Conservation (phyloP, 1,140 invertebrate genomes). For the Formica selysi region DNA sequence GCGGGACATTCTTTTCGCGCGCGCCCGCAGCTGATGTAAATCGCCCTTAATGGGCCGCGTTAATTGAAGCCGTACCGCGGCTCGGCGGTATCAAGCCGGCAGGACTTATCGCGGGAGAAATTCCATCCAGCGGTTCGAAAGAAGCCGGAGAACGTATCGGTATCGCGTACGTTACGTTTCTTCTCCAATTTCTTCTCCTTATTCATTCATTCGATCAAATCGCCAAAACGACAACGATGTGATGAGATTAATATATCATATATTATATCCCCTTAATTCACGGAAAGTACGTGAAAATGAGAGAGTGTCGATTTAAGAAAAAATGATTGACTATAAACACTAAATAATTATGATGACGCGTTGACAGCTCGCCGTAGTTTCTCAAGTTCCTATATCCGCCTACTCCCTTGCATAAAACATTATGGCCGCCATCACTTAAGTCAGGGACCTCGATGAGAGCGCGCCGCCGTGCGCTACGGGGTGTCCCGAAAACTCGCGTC, state of each 20-base stretch:
- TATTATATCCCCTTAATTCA: neutral
- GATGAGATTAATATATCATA: neutral
- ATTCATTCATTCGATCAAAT: neutral
- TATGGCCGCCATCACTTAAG: constrained; percentile 81
- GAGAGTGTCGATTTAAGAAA: neutral
- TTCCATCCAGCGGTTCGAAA: constrained; percentile 64
- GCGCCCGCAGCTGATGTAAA: constrained; percentile 72
- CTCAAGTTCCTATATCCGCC: constrained; percentile 71
- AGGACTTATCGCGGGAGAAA: constrained; percentile 73
- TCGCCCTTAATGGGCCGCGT: constrained; percentile 75
- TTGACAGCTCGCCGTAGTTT: constrained; percentile 78
- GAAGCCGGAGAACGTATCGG: constrained; percentile 24
- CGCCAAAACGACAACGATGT: neutral
- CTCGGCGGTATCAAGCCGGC: constrained; percentile 42
- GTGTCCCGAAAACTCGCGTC: constrained; percentile 78
- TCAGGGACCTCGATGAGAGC: constrained; percentile 71
- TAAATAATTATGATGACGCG: constrained; percentile 80
- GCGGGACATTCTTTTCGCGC: constrained; percentile 75
- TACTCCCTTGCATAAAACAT: constrained; percentile 80
- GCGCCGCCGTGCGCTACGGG: constrained; percentile 74
- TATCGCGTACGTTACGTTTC: neutral
- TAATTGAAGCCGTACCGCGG: constrained; percentile 70
- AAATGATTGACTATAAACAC: constrained; percentile 51
- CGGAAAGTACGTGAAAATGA: neutral
- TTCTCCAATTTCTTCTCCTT: too few species aligned